phyloP scores from a whole-genome alignment of 2,113 vertebrate species.

The Regulus satrapa region DNA sequence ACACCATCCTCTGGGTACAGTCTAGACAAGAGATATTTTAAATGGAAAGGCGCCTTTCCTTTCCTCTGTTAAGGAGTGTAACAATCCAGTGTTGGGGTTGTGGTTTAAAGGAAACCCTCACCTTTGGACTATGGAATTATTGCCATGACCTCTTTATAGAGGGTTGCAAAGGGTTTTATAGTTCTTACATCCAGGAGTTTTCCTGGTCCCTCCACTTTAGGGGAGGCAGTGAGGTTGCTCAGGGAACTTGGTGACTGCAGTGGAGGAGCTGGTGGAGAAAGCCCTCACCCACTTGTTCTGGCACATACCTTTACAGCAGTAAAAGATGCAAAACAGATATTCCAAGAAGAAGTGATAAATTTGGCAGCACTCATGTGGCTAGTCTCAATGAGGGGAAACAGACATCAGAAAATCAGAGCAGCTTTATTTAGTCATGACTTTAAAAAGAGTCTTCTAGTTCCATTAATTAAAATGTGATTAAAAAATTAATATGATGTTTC shows the following conservation, averaged over 20 bases:
- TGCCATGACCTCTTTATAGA: background rate
- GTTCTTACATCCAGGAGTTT: background rate
- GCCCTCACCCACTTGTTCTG: background rate
- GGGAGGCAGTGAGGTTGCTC: background rate
- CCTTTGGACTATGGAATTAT: background rate
- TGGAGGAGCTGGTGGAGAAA: background rate
- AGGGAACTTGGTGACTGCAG: background rate
- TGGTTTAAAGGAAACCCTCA: background rate
- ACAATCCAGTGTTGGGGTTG: background rate
- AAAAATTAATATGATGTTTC: background rate
- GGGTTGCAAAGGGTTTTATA: background rate
- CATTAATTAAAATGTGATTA: background rate
- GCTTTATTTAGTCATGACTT: background rate
- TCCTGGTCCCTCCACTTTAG: background rate
- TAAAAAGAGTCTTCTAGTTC: background rate
- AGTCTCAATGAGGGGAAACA: background rate
- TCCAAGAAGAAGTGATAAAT: background rate
- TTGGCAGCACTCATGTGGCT: background rate
- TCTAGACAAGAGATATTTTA: background rate
- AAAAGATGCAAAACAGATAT: conserved; percentile 14
- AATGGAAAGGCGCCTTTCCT: background rate
- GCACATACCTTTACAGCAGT: background rate
- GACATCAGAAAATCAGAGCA: background rate
- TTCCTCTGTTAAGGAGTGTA: background rate
- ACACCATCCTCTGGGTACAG: background rate